Base-by-base conservation (phyloP, 2,888 invertebrate species). In the Spisula solida region DNA sequence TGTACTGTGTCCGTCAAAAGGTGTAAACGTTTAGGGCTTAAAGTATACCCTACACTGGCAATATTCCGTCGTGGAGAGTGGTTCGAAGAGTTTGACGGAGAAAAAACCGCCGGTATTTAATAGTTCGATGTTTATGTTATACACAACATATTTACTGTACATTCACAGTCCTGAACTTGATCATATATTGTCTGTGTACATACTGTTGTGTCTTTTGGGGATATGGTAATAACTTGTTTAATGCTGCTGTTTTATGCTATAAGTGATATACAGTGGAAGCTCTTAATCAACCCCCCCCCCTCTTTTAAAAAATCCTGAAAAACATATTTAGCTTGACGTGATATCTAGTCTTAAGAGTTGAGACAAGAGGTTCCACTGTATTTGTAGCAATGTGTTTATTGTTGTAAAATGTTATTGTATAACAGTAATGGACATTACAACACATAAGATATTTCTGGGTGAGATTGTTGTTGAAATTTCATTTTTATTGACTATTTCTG, bases 1-100 rank as follows among this genome's bases (percentile, higher is more conserved):
- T 91, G 91, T 79, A 56, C 88, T 81, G 47, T 84, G 31, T 70
- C 56, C 20, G 66, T 80, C 60, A 48, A 34, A 51, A n/a, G 87
- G 47, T 91, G 91, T 84, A 87, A 70, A 48, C 81, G 91, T 47
- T 81, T 88, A 31, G 91, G 88, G 29, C 66, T 91, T 14, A 88
- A 91, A 75, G 25, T 48, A 18, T 91, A 91, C 34, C 91, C 91
- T 20, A 91, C 91, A 20, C 84, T 91, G n/a, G 91, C 86, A 12
- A 83, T 91, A 48, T 91, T 85, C 47, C 75, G 81, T 78, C 41
- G 84, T 18, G 91, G 91, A 25, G 86, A 91, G 34, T 89, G 89
- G 91, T 60, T 84, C 25, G 91, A 89, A 48, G 89, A 89, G 31
- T 86, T 79, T 66, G 79, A 82, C 0, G 87, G 82, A 34, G 88